Evolutionary conservation across 2,113 vertebrate genomes (phyloP), one percentile per base, ranked within the genome.

Genomic region (Guaruba guarouba): DNA sequence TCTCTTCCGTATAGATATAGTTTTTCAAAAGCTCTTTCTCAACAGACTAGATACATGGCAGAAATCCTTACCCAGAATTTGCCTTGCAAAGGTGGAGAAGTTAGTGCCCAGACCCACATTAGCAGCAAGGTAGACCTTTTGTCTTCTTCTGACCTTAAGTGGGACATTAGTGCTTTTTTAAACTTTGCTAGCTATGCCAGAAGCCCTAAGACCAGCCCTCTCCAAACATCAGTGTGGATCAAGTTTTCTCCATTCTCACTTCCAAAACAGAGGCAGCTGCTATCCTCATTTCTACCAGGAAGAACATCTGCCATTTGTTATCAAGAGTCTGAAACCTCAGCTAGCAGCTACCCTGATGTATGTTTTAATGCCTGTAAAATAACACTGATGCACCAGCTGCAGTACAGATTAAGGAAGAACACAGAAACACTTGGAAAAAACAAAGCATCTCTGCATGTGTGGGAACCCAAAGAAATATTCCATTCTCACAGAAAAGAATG

Each of bases 331-430:
- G 91, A 94, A 96, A 94, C 63, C n/a, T 85, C 91, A 96, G 91
- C 88, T 89, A 86, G 81, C 66, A 92, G 71, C 77, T 63, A 88
- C 66, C 13, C 80, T 33, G 33, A 39, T 89, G 49, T 52, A 89
- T 93, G 87, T 87, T 96, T 95, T 87, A 92, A 82, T 93, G 92
- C 91, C 78, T 93, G 67, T 91, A 73, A 82, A 96, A 93, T 68
- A 93, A 94, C 83, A 89, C 48, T 66, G 75, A 49, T 59, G 31
- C 28, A 85, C 83, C 96, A 96, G 91, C 77, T 96, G 96, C 88
- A 70, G 41, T 63, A 82, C 28, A 79, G 67, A 91, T 92, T 84
- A 94, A 91, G 77, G 49, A 73, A 54, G 73, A 94, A 69, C 17
- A 61, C 13, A 75, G 66, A 81, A 93, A 82, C 27, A 37, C 35